Conservation (phyloP, 2,797 vertebrate genomes). For the Squalus acanthias region DNA sequence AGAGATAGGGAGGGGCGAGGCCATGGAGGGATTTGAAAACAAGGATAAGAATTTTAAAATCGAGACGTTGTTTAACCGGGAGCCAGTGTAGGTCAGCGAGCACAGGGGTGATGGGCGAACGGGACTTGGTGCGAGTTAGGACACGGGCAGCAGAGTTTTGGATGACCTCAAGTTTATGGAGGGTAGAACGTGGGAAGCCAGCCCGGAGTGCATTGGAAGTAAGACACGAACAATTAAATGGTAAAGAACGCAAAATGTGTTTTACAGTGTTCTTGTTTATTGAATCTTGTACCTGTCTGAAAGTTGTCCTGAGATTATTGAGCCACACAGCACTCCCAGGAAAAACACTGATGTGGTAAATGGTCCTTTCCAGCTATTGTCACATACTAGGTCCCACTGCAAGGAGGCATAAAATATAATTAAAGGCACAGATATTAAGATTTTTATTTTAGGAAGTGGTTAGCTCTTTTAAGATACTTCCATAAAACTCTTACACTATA, state of each 20-base stretch:
- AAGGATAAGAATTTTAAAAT: too few species aligned
- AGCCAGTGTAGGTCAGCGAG: too few species aligned
- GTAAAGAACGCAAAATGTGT: background rate
- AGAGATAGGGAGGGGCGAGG: too few species aligned
- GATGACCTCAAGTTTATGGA: too few species aligned
- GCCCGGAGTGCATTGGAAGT: background rate
- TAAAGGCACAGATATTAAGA: background rate
- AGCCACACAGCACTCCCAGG: conserved; percentile 1
- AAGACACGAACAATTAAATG: background rate
- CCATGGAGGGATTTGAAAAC: too few species aligned
- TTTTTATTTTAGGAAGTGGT: background rate
- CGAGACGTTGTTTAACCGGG: too few species aligned
- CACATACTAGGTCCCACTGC: conserved; percentile 29
- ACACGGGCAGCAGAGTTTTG: too few species aligned
- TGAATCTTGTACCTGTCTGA: background rate
- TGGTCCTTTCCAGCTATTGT: conserved; percentile 22
- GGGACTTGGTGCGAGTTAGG: too few species aligned
- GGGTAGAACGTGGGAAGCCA: too few species aligned
- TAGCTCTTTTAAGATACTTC: background rate
- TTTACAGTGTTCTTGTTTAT: background rate
- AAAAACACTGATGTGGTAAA: conserved; percentile 23
- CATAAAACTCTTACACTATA: background rate
- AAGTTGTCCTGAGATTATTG: conserved; percentile 9
- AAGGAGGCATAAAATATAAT: background rate
- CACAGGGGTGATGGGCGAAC: too few species aligned